Evolutionary conservation across 2,797 vertebrate genomes (phyloP).

Genomic region (Lemur catta): DNA sequence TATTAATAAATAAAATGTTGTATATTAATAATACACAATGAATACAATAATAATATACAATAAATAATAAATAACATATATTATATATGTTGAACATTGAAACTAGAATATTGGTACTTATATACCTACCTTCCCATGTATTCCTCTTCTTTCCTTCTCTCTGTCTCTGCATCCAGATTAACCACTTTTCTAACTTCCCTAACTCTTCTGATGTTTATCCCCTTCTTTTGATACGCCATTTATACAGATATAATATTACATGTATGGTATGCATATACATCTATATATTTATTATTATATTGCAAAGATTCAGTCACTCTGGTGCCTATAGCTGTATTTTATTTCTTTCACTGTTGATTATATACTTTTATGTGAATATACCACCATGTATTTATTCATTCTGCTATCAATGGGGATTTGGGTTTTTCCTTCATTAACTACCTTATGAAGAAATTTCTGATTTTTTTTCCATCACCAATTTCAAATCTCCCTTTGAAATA

Average conservation of each 20-base stretch:
- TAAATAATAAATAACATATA: not conserved
- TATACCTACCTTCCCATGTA: rapidly evolving
- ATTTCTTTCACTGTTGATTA: not conserved
- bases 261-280: not conserved
- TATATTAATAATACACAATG: no score
- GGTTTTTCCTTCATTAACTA: not conserved
- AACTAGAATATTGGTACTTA: not conserved
- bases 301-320: not conserved
- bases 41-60: no score
- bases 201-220: not conserved
- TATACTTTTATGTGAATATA: not conserved
- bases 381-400: not conserved
- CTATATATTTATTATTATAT: not conserved
- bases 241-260: not conserved
- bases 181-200: not conserved
- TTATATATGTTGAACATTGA: not conserved
- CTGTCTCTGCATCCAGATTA: not conserved
- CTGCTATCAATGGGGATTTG: not conserved
- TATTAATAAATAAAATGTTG: no score
- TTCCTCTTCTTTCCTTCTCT: not conserved
- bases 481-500: not conserved
- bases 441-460: not conserved
- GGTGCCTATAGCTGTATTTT: not conserved
- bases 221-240: not conserved
- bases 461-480: not conserved